phyloP scores from a whole-genome alignment of 2,797 vertebrate genomes.

The Leptodon cayanensis region DNA sequence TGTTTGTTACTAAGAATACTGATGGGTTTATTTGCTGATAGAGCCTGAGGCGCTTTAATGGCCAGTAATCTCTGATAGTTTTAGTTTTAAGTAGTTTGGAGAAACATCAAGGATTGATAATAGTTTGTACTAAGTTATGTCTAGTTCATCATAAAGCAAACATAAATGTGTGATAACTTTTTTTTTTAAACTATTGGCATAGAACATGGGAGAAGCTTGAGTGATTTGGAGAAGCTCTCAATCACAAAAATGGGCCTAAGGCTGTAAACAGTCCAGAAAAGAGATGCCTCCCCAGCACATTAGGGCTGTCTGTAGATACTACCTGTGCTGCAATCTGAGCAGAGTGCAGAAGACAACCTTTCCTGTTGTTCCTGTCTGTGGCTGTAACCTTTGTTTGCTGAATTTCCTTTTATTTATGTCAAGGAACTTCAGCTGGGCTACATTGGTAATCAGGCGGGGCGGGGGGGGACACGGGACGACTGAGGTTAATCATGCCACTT shows the following conservation, averaged over 20 bases:
- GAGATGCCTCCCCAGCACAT: neutral
- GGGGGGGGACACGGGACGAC: neutral
- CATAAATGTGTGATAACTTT: neutral
- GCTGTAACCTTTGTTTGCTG: neutral
- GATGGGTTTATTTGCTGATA: neutral
- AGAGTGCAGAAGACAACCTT: neutral
- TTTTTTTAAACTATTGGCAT: neutral
- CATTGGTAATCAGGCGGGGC: neutral
- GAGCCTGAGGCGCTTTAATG: neutral
- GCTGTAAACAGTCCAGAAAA: neutral
- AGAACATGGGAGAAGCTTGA: neutral
- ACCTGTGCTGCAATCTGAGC: neutral
- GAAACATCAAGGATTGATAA: neutral
- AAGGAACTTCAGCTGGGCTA: neutral
- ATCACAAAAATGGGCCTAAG: neutral
- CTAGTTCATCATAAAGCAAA: neutral
- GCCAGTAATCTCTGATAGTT: constrained; percentile 1
- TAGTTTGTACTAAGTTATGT: neutral
- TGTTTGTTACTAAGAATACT: constrained; percentile 6
- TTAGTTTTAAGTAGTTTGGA: constrained; percentile 11
- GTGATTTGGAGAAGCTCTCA: neutral
- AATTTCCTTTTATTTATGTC: constrained; percentile 6
- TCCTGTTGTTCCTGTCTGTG: neutral
- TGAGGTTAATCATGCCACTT: constrained; percentile 33
- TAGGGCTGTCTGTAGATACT: neutral